Evolutionary conservation across 2,797 vertebrate genomes (phyloP).

Genomic region (Buceros bicornis): DNA sequence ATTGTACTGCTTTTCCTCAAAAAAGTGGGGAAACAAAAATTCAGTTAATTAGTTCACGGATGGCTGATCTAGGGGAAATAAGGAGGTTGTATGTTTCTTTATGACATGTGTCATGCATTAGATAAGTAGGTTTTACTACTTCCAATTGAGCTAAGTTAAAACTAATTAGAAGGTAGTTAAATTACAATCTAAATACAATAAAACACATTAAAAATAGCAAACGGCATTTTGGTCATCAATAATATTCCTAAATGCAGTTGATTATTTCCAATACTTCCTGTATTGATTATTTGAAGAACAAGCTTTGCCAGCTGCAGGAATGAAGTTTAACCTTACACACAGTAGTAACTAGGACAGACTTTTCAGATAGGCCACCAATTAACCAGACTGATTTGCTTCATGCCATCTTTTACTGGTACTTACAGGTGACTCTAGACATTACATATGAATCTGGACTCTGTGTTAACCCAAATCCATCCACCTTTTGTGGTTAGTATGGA

Average conservation of each 20-base stretch:
- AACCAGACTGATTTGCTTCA: conserved; percentile 2
- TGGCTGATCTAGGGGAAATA: conserved; percentile 82
- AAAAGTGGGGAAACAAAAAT: conserved; percentile 89
- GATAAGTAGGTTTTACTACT: conserved; percentile 83
- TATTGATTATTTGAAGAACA: conserved; percentile 90
- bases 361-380: conserved; percentile 2
- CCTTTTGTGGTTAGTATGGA: neutral
- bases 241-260: conserved; percentile 89
- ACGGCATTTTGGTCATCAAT: conserved; percentile 88
- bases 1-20: conserved; percentile 91
- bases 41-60: conserved; percentile 83
- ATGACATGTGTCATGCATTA: conserved; percentile 83
- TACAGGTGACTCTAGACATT: neutral
- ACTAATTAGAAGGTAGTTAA: conserved; percentile 93
- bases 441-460: neutral
- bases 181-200: conserved; percentile 91
- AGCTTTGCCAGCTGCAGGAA: conserved; percentile 86
- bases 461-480: neutral
- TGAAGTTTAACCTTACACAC: conserved; percentile 84
- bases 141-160: conserved; percentile 83
- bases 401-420: neutral
- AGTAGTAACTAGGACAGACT: neutral
- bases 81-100: conserved; percentile 80
- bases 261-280: conserved; percentile 87
- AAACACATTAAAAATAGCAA: conserved; percentile 90